A percentile compares a stretch with the other conserved stretches of the same genome.
These are phyloP conservation scores for Pipa parva DNA, from an alignment of 2,113 vertebrate genomes.

Conservation along the genomic window DNA sequence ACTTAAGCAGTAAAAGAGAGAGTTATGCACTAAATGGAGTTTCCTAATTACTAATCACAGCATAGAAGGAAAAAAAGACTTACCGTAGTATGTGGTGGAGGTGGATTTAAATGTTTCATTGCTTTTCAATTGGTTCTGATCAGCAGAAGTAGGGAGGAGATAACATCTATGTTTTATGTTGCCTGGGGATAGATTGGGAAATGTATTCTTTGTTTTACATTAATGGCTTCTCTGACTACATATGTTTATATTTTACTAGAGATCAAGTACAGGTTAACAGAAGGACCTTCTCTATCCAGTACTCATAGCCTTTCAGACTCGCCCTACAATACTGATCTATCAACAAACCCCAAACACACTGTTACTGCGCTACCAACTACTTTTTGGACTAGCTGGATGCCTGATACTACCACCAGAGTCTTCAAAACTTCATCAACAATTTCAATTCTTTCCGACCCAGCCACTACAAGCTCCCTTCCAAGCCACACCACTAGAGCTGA, in stretches of 20 bases:
- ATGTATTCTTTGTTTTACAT: conserved; percentile 26
- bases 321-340: conserved; percentile 22
- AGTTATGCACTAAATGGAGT: too few species aligned
- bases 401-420: background rate
- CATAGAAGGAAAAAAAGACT: too few species aligned
- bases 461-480: conserved; percentile 15
- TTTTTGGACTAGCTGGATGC: background rate
- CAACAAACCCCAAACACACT: accelerated
- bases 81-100: too few species aligned
- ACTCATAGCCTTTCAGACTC: background rate
- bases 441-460: background rate
- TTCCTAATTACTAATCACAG: too few species aligned
- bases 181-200: background rate
- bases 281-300: conserved; percentile 23
- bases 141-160: too few species aligned
- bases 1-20: too few species aligned
- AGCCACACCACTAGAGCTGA: background rate
- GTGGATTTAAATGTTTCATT: too few species aligned
- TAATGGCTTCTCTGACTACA: background rate
- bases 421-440: conserved; percentile 11
- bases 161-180: background rate
- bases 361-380: accelerated
- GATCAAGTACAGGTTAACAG: conserved; percentile 30
- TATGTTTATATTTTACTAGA: conserved; percentile 41
- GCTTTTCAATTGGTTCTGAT: too few species aligned